Conservation (phyloP, 2,888 invertebrate species). For the Brachylomia viminalis region DNA sequence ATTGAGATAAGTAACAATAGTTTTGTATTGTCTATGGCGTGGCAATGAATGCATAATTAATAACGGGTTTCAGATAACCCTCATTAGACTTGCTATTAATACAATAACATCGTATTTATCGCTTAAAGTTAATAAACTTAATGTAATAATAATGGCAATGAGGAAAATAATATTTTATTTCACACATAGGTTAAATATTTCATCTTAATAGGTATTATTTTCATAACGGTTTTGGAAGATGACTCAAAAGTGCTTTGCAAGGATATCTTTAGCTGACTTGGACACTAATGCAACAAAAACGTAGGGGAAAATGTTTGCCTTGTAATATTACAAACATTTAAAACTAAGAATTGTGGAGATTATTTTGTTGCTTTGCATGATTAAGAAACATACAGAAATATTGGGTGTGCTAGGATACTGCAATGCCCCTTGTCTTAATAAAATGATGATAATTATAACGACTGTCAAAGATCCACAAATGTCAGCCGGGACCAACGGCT, state of each 20-base stretch:
- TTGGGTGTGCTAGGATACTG: not conserved
- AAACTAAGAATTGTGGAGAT: not conserved
- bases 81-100: slow-evolving; percentile 19
- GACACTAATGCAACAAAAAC: not conserved
- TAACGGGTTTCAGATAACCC: slow-evolving; percentile 33
- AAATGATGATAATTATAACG: not conserved
- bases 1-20: slow-evolving; percentile 49
- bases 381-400: not conserved
- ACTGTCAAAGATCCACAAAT: too few relatives aligned
- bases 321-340: not conserved
- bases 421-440: not conserved
- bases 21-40: slow-evolving; percentile 27
- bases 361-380: not conserved
- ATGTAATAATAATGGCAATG: slow-evolving; percentile 30
- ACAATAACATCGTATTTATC: slow-evolving; percentile 24
- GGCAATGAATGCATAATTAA: slow-evolving; percentile 52
- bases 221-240: not conserved
- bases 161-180: slow-evolving; percentile 35
- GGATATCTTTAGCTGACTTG: not conserved
- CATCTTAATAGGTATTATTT: not conserved
- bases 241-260: not conserved
- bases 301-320: not conserved
- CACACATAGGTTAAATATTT: slow-evolving; percentile 5
- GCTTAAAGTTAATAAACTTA: slow-evolving; percentile 18
- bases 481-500: too few relatives aligned